Evolutionary conservation across 2,113 vertebrate species (phyloP), one percentile per base, ranked within the genome.

Genomic region (Dromas ardeola): DNA sequence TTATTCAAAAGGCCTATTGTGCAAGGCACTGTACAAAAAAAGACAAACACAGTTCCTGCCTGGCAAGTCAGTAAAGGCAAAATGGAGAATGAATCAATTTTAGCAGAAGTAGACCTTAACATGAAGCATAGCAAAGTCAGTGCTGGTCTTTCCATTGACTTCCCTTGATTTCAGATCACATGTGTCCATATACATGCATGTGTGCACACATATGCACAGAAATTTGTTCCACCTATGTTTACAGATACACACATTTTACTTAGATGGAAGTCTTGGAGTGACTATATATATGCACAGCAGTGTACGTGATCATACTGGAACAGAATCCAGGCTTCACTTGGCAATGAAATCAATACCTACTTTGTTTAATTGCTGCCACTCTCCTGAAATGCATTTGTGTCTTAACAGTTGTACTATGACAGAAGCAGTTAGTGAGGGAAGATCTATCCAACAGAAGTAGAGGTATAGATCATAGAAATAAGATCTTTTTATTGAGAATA

Each of bases 301-400:
- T 4, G 7, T 32, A 47, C 0, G 0, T 19, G 34, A 32, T 47
- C 40, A 11, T 9, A 34, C 11, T 1, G 0, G 82, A 66, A 81
- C 87, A 72, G 26, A 76, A 53, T 14, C 16, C 55, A 79, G 43
- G 20, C 70, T 82, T 72, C 63, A 62, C 20, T 47, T 56, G 65
- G 38, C 56, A 81, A 49, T 38, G 47, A 86, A 91, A 87, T 62
- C 55, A 25, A n/a, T 23, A 50, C 8, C 67, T 40, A 22, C 38
- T 81, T 47, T 59, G 15, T 65, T 93, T 92, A 82, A 80, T n/a
- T 80, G 85, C 71, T 82, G 78, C 19, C 58, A 52, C 40, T 94
- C 73, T 93, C 61, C 70, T 94, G 52, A 65, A 80, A 70, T 23
- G 32, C 40, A 21, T 56, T 59, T 58, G 11, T 71, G 38, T n/a